These are phyloP conservation scores for Hippocampus abdominalis DNA, from an alignment of 2,113 vertebrate genomes.

Conservation along the genomic window DNA sequence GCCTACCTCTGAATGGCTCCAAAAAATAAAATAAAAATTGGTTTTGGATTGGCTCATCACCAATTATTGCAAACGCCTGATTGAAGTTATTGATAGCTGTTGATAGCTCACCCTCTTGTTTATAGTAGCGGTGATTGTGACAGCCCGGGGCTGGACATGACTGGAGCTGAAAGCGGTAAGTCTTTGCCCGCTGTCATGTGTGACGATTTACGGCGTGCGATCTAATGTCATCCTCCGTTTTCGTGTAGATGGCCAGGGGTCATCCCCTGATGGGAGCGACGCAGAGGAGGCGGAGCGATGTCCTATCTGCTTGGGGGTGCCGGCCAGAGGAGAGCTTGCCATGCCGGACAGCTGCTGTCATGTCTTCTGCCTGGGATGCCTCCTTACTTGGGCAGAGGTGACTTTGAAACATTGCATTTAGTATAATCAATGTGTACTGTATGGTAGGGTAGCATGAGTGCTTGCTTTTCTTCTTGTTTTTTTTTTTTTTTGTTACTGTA, in stretches of 20 bases:
- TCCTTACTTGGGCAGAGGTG: constrained; percentile 96
- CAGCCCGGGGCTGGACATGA: constrained; percentile 51
- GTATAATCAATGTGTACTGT: not conserved
- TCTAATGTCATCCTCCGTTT: not conserved
- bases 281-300: constrained; percentile 77
- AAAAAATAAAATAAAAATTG: too few relatives aligned
- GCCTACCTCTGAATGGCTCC: too few relatives aligned
- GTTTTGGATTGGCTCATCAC: too few relatives aligned
- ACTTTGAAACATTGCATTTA: constrained; percentile 30
- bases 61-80: too few relatives aligned
- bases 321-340: constrained; percentile 79
- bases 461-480: not conserved
- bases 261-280: constrained; percentile 67
- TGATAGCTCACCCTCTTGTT: not conserved
- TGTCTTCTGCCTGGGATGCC: constrained; percentile 88
- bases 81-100: too few relatives aligned
- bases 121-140: constrained; percentile 41
- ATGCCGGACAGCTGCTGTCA: constrained; percentile 90
- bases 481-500: constrained; percentile 7
- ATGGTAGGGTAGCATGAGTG: not conserved
- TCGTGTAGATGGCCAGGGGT: constrained; percentile 48
- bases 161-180: constrained; percentile 64
- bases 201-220: not conserved
- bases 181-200: not conserved
- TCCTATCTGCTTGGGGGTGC: constrained; percentile 88